Percentiles rank a stretch among this genome's conserved stretches.
Evolutionary conservation across 1,140 invertebrate genomes (phyloP).

Genomic region (Chelonus insularis): DNA sequence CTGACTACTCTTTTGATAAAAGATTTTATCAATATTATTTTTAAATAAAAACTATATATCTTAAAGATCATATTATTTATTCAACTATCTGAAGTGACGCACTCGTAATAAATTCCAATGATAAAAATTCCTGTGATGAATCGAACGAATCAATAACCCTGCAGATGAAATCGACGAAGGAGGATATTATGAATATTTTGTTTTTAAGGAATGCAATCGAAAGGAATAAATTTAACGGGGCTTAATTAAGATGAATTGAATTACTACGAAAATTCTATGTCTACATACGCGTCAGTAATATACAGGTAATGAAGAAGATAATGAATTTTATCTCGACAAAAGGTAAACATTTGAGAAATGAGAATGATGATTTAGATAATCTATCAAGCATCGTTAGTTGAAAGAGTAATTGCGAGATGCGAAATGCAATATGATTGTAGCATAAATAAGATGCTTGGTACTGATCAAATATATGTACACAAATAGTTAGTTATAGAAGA

Average conservation of each 20-base stretch:
- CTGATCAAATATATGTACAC: not conserved
- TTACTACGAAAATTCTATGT: not conserved
- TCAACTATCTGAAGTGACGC: constrained; percentile 13
- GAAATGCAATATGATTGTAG: constrained; percentile 14
- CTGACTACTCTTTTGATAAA: too few relatives aligned
- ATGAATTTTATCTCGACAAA: not conserved
- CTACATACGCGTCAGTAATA: not conserved
- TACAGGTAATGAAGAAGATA: not conserved
- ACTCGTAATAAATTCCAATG: constrained; percentile 19
- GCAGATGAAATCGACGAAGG: not conserved
- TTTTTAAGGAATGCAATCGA: not conserved
- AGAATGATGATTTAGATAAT: not conserved
- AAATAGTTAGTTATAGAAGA: too few relatives aligned
- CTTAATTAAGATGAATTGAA: not conserved
- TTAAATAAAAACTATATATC: too few relatives aligned
- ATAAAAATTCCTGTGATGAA: constrained; percentile 21
- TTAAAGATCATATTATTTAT: too few relatives aligned
- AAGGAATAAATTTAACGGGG: not conserved
- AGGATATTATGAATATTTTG: not conserved
- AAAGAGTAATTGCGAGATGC: too few relatives aligned
- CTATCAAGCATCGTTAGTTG: not conserved
- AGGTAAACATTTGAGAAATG: not conserved
- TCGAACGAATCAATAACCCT: not conserved
- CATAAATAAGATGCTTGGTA: not conserved
- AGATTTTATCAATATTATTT: too few relatives aligned